Conservation (phyloP, 1,140 invertebrate genomes). For the Drosophila obscura region DNA sequence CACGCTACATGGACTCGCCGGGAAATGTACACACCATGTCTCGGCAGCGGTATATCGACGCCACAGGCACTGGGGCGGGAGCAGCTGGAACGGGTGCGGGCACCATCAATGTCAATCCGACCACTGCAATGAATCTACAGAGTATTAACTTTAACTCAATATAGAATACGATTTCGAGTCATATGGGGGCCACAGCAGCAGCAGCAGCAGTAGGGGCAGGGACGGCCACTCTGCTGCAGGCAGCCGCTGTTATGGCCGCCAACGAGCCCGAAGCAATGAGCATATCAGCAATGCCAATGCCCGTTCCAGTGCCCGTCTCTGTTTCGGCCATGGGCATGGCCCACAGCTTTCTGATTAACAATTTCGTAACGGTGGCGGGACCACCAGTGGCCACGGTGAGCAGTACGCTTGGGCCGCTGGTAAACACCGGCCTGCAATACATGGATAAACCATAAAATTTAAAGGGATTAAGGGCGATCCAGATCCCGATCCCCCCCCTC, state of each 20-base stretch:
- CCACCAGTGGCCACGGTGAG: slow-evolving; percentile 53
- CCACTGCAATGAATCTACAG: slow-evolving; percentile 87
- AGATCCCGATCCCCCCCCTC: not conserved
- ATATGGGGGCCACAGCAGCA: slow-evolving; percentile 47
- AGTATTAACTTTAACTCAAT: slow-evolving; percentile 90
- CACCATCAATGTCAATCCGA: slow-evolving; percentile 82
- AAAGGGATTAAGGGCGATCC: slow-evolving; percentile 5
- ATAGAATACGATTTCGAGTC: slow-evolving; percentile 85
- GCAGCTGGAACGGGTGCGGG: slow-evolving; percentile 65
- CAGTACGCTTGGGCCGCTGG: slow-evolving; percentile 42
- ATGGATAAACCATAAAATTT: slow-evolving; percentile 62
- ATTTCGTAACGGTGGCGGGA: slow-evolving; percentile 74
- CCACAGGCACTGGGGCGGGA: slow-evolving; percentile 63
- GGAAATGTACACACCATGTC: slow-evolving; percentile 84
- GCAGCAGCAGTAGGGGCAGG: slow-evolving; percentile 41
- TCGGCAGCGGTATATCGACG: slow-evolving; percentile 84
- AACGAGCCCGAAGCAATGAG: slow-evolving; percentile 67
- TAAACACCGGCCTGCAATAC: slow-evolving; percentile 68
- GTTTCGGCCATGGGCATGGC: slow-evolving; percentile 64
- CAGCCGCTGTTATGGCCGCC: slow-evolving; percentile 67
- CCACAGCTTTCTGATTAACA: slow-evolving; percentile 74
- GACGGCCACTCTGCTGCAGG: slow-evolving; percentile 64
- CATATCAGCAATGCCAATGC: slow-evolving; percentile 67
- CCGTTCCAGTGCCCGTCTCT: slow-evolving; percentile 56
- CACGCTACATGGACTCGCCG: slow-evolving; percentile 85